Percentiles rank a stretch among this genome's conserved stretches.
Evolutionary conservation across 2,113 vertebrate species (phyloP).

Genomic region (Neodon shergylaensis): DNA sequence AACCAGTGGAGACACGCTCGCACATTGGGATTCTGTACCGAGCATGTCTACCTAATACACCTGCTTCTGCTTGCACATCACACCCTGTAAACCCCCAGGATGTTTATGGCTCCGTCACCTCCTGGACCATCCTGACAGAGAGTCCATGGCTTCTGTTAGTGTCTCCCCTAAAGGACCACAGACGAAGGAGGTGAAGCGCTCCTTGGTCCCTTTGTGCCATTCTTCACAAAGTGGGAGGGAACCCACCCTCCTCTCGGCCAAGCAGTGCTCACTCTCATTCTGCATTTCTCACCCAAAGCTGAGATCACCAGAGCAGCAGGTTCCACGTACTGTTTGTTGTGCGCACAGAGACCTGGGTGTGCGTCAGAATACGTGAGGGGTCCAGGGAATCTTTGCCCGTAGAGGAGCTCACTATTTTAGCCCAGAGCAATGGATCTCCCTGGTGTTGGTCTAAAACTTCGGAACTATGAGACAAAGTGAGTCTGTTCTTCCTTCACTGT

Average conservation of each 20-base stretch:
- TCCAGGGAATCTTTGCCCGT: conserved; percentile 30
- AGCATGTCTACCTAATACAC: background rate
- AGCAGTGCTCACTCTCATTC: background rate
- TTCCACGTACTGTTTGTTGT: conserved; percentile 5
- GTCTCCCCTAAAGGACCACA: background rate
- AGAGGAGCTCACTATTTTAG: background rate
- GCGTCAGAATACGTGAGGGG: conserved; percentile 65
- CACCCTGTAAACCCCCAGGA: too few relatives aligned
- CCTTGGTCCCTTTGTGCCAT: background rate
- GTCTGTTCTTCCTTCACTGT: background rate
- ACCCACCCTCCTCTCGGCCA: background rate
- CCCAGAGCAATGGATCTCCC: background rate
- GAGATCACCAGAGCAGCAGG: background rate
- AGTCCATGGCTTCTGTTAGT: background rate
- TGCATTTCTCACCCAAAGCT: background rate
- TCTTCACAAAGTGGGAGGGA: background rate
- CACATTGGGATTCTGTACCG: fast-evolving
- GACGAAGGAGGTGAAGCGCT: background rate
- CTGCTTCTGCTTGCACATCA: background rate
- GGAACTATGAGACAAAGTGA: background rate
- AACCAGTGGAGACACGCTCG: background rate
- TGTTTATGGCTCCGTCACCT: background rate
- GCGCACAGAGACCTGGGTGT: conserved; percentile 37
- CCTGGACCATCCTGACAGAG: background rate
- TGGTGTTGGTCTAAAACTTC: background rate